A percentile compares a stretch with the other conserved stretches of the same genome.
These are phyloP conservation scores for Hemiscyllium ocellatum DNA, from an alignment of 2,113 vertebrate genomes.

Conservation along the genomic window DNA sequence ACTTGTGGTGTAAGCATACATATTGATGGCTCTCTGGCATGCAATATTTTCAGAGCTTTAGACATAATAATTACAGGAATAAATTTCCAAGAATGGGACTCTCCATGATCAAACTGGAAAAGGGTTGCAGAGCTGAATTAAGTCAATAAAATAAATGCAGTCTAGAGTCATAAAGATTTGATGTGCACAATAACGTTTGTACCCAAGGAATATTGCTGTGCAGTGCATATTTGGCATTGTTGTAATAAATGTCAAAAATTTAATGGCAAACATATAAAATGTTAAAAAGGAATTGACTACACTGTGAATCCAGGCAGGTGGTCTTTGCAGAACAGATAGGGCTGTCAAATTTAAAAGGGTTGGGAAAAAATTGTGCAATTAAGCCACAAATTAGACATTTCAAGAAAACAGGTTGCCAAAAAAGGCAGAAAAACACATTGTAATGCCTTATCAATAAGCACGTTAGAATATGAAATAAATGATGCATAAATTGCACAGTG, in stretches of 20 bases:
- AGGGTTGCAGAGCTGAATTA: background rate
- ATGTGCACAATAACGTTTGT: conserved; percentile 27
- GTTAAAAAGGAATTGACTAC: conserved; percentile 40
- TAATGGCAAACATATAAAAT: conserved; percentile 29
- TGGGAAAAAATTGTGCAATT: conserved; percentile 41
- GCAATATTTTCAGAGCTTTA: background rate
- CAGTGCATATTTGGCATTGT: conserved; percentile 4
- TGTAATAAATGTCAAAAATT: conserved; percentile 36
- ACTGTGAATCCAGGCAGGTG: conserved; percentile 52
- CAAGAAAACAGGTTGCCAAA: conserved; percentile 15
- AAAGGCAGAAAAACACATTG: background rate
- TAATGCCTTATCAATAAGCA: background rate
- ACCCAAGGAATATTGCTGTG: conserved; percentile 19
- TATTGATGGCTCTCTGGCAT: background rate
- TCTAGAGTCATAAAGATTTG: conserved; percentile 33
- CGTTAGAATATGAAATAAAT: conserved; percentile 19
- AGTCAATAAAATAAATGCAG: conserved; percentile 30
- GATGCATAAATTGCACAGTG: background rate
- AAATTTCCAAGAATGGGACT: conserved; percentile 24
- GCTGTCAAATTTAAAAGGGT: conserved; percentile 50
- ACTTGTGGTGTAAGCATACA: background rate
- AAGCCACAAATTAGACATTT: conserved; percentile 22
- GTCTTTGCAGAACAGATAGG: conserved; percentile 47
- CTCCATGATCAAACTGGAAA: conserved; percentile 11
- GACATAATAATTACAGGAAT: conserved; percentile 28